Percentiles rank a stretch among this genome's conserved stretches.
Conservation (phyloP, 1,140 invertebrate species). For the Leptinotarsa defecta region DNA sequence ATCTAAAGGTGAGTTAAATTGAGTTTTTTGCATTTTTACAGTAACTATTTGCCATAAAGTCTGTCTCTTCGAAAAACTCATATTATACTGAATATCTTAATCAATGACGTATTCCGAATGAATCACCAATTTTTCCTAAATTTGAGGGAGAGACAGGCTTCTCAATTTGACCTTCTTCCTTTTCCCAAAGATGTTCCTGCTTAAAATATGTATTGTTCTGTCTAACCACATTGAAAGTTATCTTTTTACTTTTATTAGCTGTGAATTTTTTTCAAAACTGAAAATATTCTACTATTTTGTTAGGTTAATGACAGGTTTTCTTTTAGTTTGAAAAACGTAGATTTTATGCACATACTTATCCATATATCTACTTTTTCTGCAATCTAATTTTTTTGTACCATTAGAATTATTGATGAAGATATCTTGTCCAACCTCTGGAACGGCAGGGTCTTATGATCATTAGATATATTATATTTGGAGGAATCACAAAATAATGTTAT, state of each 20-base stretch:
- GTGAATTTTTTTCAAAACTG: neutral
- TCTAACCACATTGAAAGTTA: neutral
- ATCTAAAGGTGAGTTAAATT: constrained; percentile 24
- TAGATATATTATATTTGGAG: neutral
- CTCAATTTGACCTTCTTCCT: constrained; percentile 30
- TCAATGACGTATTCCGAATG: neutral
- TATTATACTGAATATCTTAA: neutral
- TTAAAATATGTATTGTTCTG: neutral
- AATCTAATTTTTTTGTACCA: neutral
- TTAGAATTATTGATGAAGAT: neutral
- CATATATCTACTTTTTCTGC: neutral
- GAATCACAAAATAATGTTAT: neutral
- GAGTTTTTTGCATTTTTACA: neutral
- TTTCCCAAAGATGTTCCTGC: constrained; percentile 12
- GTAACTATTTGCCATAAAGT: neutral
- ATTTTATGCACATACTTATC: too few species aligned
- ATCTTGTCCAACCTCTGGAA: neutral
- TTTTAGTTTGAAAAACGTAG: neutral
- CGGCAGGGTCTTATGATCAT: neutral
- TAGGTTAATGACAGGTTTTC: neutral
- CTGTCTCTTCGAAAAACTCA: neutral
- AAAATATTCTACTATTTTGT: neutral
- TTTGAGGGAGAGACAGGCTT: constrained; percentile 41
- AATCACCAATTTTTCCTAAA: neutral
- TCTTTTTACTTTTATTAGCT: neutral